Evolutionary conservation across 1,140 invertebrate genomes (phyloP).

Genomic region (Acarapis woodi): DNA sequence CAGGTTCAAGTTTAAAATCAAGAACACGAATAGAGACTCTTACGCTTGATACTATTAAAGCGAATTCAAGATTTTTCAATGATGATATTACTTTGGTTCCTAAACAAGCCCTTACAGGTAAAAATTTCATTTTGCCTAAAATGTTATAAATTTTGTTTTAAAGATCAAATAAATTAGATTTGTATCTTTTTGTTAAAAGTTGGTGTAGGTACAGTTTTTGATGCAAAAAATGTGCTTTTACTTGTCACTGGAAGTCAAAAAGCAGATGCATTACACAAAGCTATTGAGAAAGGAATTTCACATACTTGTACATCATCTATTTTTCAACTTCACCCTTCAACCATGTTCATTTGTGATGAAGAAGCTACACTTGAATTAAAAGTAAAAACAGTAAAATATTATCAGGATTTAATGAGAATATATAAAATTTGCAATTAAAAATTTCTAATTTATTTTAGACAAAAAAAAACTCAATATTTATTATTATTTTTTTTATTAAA

Average conservation of each 20-base stretch:
- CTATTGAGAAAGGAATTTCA: slow-evolving; percentile 86
- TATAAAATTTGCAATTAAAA: too few relatives aligned
- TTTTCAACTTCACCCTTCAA: slow-evolving; percentile 74
- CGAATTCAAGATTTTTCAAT: slow-evolving; percentile 87
- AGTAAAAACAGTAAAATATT: slow-evolving; percentile 97
- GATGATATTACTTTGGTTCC: slow-evolving; percentile 77
- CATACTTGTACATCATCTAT: slow-evolving; percentile 99
- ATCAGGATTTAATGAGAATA: slow-evolving; percentile 34
- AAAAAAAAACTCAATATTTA: not conserved
- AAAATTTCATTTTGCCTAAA: too few relatives aligned
- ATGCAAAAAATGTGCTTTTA: slow-evolving; percentile 89
- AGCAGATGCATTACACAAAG: slow-evolving; percentile 79
- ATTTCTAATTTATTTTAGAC: slow-evolving; percentile 20
- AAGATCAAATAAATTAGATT: too few relatives aligned
- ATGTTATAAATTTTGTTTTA: too few relatives aligned
- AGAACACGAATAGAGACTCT: slow-evolving; percentile 84
- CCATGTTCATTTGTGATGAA: slow-evolving; percentile 87
- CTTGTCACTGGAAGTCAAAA: slow-evolving; percentile 92
- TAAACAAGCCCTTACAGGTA: slow-evolving; percentile 57
- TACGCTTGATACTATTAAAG: slow-evolving; percentile 77
- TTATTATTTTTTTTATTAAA: not conserved
- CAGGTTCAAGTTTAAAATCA: slow-evolving; percentile 58
- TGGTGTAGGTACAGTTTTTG: slow-evolving; percentile 96
- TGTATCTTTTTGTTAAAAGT: too few relatives aligned
- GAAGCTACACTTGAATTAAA: slow-evolving; percentile 83